These are phyloP conservation scores for Aporophyla lueneburgensis DNA, from an alignment of 2,888 invertebrate species.

Conservation along the genomic window DNA sequence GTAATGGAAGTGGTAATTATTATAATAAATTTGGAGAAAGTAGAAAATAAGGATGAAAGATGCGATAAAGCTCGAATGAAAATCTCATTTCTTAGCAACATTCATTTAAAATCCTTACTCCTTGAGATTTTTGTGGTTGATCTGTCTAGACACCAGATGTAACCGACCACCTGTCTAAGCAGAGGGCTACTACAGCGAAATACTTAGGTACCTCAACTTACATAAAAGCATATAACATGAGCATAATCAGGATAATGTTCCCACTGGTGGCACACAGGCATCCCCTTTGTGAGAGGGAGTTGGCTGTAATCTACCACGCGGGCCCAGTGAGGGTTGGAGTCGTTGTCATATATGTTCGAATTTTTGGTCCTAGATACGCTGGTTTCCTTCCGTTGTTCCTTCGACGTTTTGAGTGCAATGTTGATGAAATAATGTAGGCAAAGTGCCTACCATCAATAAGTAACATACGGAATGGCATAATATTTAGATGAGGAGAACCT, in stretches of 20 bases:
- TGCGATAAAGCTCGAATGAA: not conserved
- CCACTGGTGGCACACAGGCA: too few relatives aligned
- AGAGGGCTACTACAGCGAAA: not conserved
- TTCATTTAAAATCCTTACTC: not conserved
- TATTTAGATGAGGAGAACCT: not conserved
- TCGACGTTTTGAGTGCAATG: too few relatives aligned
- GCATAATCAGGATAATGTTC: too few relatives aligned
- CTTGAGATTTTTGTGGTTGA: not conserved
- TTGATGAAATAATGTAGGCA: too few relatives aligned
- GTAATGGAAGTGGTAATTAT: not conserved
- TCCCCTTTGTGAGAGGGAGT: too few relatives aligned
- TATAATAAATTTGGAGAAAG: not conserved
- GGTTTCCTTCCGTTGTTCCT: too few relatives aligned
- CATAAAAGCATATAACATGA: too few relatives aligned
- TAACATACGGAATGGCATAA: not conserved
- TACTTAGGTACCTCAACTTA: not conserved
- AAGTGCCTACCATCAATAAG: not conserved
- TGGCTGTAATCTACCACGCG: too few relatives aligned
- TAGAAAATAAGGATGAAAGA: not conserved
- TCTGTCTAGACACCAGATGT: slow-evolving; percentile 14
- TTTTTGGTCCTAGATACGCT: too few relatives aligned
- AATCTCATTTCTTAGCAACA: not conserved
- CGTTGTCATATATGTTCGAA: too few relatives aligned
- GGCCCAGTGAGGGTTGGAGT: too few relatives aligned
- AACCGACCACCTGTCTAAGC: not conserved